A percentile compares a stretch with the other conserved stretches of the same genome.
Conservation (phyloP, 1,140 invertebrate species). For the Drosophila prosaltans region DNA sequence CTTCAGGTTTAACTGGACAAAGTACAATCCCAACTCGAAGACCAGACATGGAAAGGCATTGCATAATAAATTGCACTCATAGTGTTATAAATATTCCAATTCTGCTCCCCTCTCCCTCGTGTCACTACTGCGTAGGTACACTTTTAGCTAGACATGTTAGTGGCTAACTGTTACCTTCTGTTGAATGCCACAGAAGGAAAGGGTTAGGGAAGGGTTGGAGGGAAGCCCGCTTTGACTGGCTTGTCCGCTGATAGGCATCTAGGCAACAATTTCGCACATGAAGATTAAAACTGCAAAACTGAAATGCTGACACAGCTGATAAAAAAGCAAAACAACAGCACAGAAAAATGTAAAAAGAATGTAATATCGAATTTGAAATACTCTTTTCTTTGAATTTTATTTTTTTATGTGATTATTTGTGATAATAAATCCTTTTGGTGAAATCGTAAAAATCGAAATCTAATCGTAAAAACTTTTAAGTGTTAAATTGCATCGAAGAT, state of each 20-base stretch:
- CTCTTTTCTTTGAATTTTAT: not conserved
- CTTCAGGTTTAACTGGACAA: slow-evolving; percentile 49
- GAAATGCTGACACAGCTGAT: slow-evolving; percentile 69
- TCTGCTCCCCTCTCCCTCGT: not conserved
- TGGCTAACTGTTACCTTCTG: not conserved
- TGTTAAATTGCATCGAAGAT: no score
- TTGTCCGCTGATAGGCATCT: slow-evolving; percentile 66
- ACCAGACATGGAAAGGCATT: slow-evolving; percentile 54
- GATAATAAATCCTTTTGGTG: no score
- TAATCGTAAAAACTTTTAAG: no score
- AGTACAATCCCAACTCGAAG: slow-evolving; percentile 18
- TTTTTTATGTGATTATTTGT: no score
- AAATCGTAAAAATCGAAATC: no score
- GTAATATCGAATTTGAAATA: not conserved
- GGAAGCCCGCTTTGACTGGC: slow-evolving; percentile 24
- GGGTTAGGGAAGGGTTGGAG: not conserved
- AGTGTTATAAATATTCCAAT: slow-evolving; percentile 74
- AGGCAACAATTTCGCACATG: slow-evolving; percentile 75
- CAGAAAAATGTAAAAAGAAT: slow-evolving; percentile 31
- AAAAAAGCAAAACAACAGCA: slow-evolving; percentile 18
- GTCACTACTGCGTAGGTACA: not conserved
- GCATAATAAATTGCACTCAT: slow-evolving; percentile 79
- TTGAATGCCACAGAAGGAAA: not conserved
- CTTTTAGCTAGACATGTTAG: not conserved
- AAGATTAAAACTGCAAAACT: slow-evolving; percentile 52